These are phyloP conservation scores for Phalacrocorax pelagicus DNA, from an alignment of 2,113 vertebrate genomes.

Conservation along the genomic window DNA sequence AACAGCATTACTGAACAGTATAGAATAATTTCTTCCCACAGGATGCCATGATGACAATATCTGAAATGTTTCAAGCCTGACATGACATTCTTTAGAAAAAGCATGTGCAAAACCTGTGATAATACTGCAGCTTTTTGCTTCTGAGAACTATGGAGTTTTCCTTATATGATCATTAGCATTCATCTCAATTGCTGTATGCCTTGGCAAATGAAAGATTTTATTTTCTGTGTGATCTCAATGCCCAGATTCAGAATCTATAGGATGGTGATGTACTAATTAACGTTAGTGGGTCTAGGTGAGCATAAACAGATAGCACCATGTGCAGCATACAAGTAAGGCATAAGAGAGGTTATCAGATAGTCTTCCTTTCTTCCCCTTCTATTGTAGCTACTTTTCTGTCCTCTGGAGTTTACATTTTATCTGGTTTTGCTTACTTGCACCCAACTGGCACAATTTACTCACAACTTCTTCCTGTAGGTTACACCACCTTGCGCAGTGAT, in stretches of 20 bases:
- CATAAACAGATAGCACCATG: not conserved
- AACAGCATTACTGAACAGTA: not conserved
- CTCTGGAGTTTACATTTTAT: not conserved
- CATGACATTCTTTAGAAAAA: not conserved
- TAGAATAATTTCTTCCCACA: not conserved
- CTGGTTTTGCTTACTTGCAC: not conserved
- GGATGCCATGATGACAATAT: not conserved
- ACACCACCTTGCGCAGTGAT: not conserved
- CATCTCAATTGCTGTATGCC: not conserved
- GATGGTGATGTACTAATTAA: not conserved
- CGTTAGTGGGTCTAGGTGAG: not conserved
- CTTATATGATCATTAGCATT: not conserved
- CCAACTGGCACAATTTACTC: not conserved
- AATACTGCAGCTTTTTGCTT: not conserved
- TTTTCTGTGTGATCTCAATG: not conserved
- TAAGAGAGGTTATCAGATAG: not conserved
- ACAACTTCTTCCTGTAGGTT: not conserved
- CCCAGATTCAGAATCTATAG: not conserved
- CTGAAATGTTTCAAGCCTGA: not conserved
- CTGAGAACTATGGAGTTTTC: not conserved
- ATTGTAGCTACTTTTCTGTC: not conserved
- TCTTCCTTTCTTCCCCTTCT: not conserved
- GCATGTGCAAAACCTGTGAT: not conserved
- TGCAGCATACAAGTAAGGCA: not conserved
- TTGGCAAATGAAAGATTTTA: not conserved